These are phyloP conservation scores for Sylvia borin DNA, from an alignment of 2,797 vertebrate species.

Conservation along the genomic window DNA sequence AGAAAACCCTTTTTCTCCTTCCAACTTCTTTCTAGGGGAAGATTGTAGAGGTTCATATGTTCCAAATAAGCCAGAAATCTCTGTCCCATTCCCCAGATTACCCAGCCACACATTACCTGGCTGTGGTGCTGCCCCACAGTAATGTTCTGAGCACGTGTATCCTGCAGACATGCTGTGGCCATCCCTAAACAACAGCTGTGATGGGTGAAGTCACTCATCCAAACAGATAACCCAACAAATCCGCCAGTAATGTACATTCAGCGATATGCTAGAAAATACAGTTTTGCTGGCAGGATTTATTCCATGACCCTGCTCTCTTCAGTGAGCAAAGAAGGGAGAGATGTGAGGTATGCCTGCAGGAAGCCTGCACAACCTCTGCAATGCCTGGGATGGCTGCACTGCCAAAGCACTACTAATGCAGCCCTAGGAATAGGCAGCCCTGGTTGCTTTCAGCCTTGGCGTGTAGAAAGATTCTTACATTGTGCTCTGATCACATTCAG, in stretches of 20 bases:
- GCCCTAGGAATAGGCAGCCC: neutral
- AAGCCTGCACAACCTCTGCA: neutral
- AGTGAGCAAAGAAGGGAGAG: neutral
- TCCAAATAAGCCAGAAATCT: neutral
- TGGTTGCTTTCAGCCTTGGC: neutral
- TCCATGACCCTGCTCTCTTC: neutral
- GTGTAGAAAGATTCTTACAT: neutral
- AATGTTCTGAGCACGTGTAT: neutral
- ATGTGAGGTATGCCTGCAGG: neutral
- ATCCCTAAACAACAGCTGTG: neutral
- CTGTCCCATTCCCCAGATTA: neutral
- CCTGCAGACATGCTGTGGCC: neutral
- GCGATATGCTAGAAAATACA: neutral
- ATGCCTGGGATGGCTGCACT: neutral
- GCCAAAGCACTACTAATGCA: neutral
- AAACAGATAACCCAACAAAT: neutral
- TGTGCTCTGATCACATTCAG: neutral
- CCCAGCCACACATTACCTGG: fast-evolving
- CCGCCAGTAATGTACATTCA: fast-evolving
- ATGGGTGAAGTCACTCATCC: neutral
- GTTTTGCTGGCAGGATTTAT: neutral
- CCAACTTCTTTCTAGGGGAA: neutral
- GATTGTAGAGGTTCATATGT: neutral
- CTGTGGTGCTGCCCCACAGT: neutral
- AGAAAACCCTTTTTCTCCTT: neutral